Conservation (phyloP, 2,797 vertebrate genomes). For the Enteromius thamalakanensis region DNA sequence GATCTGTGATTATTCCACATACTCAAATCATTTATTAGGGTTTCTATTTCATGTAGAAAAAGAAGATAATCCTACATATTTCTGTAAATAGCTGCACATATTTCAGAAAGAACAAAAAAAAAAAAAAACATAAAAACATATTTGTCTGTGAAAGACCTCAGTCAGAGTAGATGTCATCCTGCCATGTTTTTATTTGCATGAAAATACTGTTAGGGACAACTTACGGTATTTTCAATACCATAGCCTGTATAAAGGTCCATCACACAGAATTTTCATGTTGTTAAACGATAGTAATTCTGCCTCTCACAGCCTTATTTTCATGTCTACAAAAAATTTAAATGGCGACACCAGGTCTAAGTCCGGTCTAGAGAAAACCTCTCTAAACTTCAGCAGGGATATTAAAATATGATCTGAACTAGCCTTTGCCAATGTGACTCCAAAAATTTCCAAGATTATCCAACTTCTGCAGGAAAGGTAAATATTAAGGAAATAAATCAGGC, state of each 20-base stretch:
- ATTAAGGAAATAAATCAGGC: not conserved
- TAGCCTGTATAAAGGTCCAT: not conserved
- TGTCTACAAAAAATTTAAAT: not conserved
- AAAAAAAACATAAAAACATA: constrained; percentile 6
- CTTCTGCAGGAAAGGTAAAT: not conserved
- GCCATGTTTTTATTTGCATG: not conserved
- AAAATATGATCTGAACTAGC: not conserved
- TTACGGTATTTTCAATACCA: not conserved
- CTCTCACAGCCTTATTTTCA: not conserved
- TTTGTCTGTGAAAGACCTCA: not conserved
- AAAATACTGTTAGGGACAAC: not conserved
- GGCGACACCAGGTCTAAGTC: not conserved
- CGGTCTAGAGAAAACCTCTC: not conserved
- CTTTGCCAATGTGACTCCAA: not conserved
- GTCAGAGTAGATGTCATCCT: not conserved
- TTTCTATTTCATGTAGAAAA: constrained; percentile 36
- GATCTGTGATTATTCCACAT: constrained; percentile 29
- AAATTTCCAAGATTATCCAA: not conserved
- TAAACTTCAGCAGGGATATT: not conserved
- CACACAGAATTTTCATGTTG: not conserved
- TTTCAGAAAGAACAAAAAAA: constrained; percentile 10
- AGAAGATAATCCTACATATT: constrained; percentile 15
- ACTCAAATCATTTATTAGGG: constrained; percentile 49
- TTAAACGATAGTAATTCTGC: not conserved
- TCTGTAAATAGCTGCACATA: not conserved